phyloP scores from a whole-genome alignment of 2,797 vertebrate genomes.

The Paedocypris micromegethes region DNA sequence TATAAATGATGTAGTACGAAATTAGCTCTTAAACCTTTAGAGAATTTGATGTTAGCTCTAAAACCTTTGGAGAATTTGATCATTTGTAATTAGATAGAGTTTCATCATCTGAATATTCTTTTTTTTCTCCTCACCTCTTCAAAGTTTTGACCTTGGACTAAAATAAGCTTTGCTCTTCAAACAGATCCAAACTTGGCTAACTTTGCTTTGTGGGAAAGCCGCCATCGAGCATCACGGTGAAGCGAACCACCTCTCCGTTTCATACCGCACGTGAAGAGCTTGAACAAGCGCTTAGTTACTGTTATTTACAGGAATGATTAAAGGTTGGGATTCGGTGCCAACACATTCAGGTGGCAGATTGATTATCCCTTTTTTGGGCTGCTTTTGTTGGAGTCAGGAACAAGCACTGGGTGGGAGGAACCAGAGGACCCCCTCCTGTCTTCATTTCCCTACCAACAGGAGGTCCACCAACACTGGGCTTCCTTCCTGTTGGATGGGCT shows the following conservation, averaged over 20 bases:
- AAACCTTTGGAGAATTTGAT: constrained; percentile 60
- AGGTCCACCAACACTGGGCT: constrained; percentile 52
- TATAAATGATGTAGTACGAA: constrained; percentile 55
- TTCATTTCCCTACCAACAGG: constrained; percentile 57
- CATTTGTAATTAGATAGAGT: constrained; percentile 65
- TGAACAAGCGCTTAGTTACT: constrained; percentile 30
- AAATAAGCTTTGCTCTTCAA: constrained; percentile 33
- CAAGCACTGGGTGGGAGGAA: constrained; percentile 50
- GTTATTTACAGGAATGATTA: constrained; percentile 48
- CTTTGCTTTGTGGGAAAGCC: constrained; percentile 2
- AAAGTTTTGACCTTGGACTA: constrained; percentile 46
- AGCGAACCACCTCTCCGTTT: constrained; percentile 36
- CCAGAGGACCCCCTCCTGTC: constrained; percentile 53
- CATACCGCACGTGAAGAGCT: constrained; percentile 9
- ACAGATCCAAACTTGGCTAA: constrained; percentile 23
- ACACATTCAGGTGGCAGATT: constrained; percentile 57
- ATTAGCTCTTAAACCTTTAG: constrained; percentile 51
- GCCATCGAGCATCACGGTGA: background rate
- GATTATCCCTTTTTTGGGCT: constrained; percentile 60
- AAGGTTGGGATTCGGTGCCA: constrained; percentile 55
- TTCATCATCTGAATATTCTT: constrained; percentile 57
- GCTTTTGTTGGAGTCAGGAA: constrained; percentile 57
- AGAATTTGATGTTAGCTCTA: constrained; percentile 55
- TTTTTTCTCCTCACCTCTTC: constrained; percentile 44
- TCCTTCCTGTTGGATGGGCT: constrained; percentile 56